Percentiles rank a stretch among this genome's conserved stretches.
Conservation (phyloP, 2,888 invertebrate genomes). For the Ectobius pallidus region DNA sequence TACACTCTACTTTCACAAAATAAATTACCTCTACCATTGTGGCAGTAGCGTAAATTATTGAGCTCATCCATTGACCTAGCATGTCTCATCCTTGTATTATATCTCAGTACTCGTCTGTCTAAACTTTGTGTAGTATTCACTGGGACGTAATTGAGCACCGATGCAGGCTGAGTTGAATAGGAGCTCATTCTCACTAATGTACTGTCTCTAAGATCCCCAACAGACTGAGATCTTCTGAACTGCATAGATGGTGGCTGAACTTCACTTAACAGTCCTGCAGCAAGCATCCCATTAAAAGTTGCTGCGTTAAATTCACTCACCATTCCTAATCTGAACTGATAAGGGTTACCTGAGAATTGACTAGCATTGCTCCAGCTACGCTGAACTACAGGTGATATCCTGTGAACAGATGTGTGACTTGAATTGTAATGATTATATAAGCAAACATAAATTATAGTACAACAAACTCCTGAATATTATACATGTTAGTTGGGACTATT, state of each 20-base stretch:
- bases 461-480: too few species aligned
- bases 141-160: background rate
- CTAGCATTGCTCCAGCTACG: background rate
- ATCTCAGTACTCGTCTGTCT: slow-evolving; percentile 22
- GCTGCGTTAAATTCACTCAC: slow-evolving; percentile 37
- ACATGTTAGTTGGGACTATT: too few species aligned
- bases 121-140: slow-evolving; percentile 22
- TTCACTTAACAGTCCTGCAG: background rate
- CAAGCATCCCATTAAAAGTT: slow-evolving; percentile 28
- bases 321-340: background rate
- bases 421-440: too few species aligned
- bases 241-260: slow-evolving; percentile 44
- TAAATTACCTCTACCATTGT: background rate
- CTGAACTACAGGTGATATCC: background rate
- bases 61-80: slow-evolving; percentile 24
- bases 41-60: slow-evolving; percentile 12
- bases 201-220: slow-evolving; percentile 53
- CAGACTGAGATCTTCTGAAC: slow-evolving; percentile 52
- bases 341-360: background rate
- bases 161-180: background rate
- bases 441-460: too few species aligned
- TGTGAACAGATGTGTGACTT: too few species aligned
- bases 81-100: background rate
- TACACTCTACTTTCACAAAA: background rate
- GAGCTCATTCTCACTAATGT: slow-evolving; percentile 34